Base-by-base conservation (phyloP, 2,113 vertebrate genomes). In the Taxidea taxus region DNA sequence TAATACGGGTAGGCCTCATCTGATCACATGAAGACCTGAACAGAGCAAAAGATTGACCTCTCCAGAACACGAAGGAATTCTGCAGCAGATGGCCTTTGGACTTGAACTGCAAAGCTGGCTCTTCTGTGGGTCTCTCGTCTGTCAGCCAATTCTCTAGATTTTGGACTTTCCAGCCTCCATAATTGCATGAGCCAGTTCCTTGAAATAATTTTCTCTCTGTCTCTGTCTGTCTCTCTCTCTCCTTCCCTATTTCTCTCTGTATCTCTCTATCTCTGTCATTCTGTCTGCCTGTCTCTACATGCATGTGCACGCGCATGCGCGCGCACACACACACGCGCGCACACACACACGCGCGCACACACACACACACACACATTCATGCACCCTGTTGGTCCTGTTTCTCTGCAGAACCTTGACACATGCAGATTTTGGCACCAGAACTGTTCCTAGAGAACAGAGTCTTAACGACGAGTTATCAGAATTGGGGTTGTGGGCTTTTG, bases 241-340 rank as follows among this genome's bases (percentile, higher is more conserved):
- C 64, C 31, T 34, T 68, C n/a, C 20, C 18, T 21, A 3, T 66
- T n/a, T 68, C 34, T 39, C n/a, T 72, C 37, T 39, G 20, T 25
- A 6, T 72, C 37, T 39, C 37, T 42, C 37, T 39, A 14, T 70
- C 16, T 70, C 68, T 72, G 37, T 39, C 68, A 21, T 21, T 72
- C 37, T 70, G n/a, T 39, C 66, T 70, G 16, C 20, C 18, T 72
- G 37, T 72, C 68, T 72, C 37, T 72, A 64, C 25, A 60, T 54
- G 51, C 10, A 47, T 47, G 3, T 62, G 60, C 27, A 4, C 12
- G 12, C 6, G 29, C n/a, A n/a, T 3, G 62, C 0, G 29, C 23
- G 3, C 23, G 4, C 56, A 25, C 20, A 1, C 58, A 6, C 7
- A 1, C 31, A 29, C n/a, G n/a, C n/a, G n/a, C n/a, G n/a, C 56